Percentiles rank a stretch among this genome's conserved stretches.
These are phyloP conservation scores for Drosophila chauvacae DNA, from an alignment of 1,140 invertebrate species.

Conservation along the genomic window DNA sequence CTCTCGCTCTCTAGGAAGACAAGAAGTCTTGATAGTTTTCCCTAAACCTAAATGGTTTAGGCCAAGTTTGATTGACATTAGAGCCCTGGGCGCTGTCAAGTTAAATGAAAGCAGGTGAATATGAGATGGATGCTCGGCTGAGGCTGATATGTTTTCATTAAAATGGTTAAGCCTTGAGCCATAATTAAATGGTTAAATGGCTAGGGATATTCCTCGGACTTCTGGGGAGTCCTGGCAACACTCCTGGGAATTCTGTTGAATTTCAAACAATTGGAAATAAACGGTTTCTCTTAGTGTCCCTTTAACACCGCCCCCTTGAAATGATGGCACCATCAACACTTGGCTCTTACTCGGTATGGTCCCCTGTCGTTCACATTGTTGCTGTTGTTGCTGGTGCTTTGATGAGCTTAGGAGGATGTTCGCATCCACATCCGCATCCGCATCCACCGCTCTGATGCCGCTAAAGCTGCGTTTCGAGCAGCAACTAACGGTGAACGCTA, in stretches of 20 bases:
- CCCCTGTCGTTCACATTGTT: not conserved
- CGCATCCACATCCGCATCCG: conserved; percentile 19
- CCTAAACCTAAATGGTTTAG: not conserved
- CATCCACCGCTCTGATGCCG: not conserved
- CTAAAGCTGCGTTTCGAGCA: conserved; percentile 47
- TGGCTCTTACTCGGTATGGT: not conserved
- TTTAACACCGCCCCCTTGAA: not conserved
- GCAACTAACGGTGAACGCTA: conserved; percentile 61
- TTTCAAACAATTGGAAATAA: not conserved
- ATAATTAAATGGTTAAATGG: not conserved
- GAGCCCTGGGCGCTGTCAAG: not conserved
- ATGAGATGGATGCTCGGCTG: not conserved
- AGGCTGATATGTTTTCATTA: not conserved
- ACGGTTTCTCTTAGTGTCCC: conserved; percentile 5
- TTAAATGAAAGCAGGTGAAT: conserved; percentile 2
- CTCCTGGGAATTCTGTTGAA: not conserved
- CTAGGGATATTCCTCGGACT: not conserved
- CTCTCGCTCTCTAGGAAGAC: not conserved
- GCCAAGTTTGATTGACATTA: conserved; percentile 9
- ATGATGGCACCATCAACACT: conserved; percentile 14
- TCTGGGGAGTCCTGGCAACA: no score
- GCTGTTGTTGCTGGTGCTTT: conserved; percentile 11
- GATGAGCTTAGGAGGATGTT: conserved; percentile 43
- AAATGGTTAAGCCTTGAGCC: not conserved
- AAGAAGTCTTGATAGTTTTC: not conserved